phyloP scores from a whole-genome alignment of 2,113 vertebrate species.

The Chaetodon trifascialis region DNA sequence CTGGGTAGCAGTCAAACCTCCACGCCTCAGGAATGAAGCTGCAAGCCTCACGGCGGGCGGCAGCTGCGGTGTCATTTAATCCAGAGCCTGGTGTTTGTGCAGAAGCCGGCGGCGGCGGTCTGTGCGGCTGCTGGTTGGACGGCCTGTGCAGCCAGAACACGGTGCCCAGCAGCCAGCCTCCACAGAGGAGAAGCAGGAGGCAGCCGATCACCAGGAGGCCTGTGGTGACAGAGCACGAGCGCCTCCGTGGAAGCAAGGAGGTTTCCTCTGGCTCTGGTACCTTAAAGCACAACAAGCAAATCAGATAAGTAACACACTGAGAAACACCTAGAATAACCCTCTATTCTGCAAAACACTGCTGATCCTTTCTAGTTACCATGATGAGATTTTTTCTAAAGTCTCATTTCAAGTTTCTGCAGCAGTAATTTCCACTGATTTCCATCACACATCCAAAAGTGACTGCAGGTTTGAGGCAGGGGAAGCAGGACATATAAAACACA shows the following conservation, averaged over 20 bases:
- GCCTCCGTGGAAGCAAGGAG: slow-evolving; percentile 72
- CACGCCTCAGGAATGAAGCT: slow-evolving; percentile 73
- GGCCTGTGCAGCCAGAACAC: slow-evolving; percentile 81
- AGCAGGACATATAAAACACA: not conserved
- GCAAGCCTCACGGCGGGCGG: slow-evolving; percentile 64
- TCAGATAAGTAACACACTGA: not conserved
- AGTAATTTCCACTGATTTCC: not conserved
- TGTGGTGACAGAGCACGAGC: slow-evolving; percentile 72
- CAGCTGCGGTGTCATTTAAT: not conserved
- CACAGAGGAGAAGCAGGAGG: slow-evolving; percentile 78
- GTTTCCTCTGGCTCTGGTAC: slow-evolving; percentile 64
- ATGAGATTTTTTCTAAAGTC: not conserved
- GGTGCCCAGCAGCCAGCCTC: slow-evolving; percentile 82
- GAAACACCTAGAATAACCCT: not conserved
- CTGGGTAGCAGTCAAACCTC: slow-evolving; percentile 92
- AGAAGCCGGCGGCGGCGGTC: slow-evolving; percentile 59
- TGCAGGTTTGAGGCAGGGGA: not conserved
- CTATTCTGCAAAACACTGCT: not conserved
- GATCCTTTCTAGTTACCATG: not conserved
- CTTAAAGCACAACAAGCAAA: slow-evolving; percentile 45
- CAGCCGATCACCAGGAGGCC: slow-evolving; percentile 77
- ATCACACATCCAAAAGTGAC: not conserved
- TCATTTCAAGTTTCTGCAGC: not conserved
- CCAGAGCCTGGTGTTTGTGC: not conserved
- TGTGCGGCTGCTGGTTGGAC: slow-evolving; percentile 43